Evolutionary conservation across 2,888 invertebrate genomes (phyloP), one percentile per base, ranked within the genome.

Genomic region (Auanema freiburgensis): DNA sequence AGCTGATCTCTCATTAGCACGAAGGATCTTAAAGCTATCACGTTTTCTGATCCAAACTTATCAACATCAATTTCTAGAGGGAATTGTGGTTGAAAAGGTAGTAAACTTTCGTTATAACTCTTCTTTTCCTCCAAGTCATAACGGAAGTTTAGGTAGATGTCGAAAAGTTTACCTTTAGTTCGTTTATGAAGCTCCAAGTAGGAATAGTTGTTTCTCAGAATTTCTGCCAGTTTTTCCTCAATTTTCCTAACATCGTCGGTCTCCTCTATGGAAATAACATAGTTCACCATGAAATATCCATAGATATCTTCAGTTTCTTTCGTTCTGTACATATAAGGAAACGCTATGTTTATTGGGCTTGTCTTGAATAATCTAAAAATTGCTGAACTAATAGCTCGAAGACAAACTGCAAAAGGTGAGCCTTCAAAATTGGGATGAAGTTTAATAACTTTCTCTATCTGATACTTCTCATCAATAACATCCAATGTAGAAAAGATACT

Each of bases 131-230:
- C 76, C 60, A 80, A 54, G 21, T 71, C 74, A 58, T 80, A 80
- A 10, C 80, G 69, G 49, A 78, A 78, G 56, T 80, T 80, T 12
- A 80, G 42, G 57, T 70, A 78, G 21, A 79, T 68, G 0, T 76
- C 68, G 51, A 70, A 74, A 43, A 8, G 1, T 57, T 33, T 11
- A 52, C 57, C 41, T 52, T 51, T 24, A 12, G 3, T 33, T 5
- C 16, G 23, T 33, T 25, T 41, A 6, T 24, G 43, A 21, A 65
- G 40, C n/a, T 52, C n/a, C 23, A 41, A 24, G 44, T 50, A 65
- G 12, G 57, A 41, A 11, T 42, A 16, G 53, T 65, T 65, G 18
- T 24, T 18, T 1, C 2, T 18, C 24, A 65, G 33, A 1, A 23
- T 44, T 18, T 53, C 33, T 1, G 16, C 43, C 21, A 51, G 24